These are phyloP conservation scores for Saguinus midas DNA, from an alignment of 2,113 vertebrate species.

Conservation along the genomic window DNA sequence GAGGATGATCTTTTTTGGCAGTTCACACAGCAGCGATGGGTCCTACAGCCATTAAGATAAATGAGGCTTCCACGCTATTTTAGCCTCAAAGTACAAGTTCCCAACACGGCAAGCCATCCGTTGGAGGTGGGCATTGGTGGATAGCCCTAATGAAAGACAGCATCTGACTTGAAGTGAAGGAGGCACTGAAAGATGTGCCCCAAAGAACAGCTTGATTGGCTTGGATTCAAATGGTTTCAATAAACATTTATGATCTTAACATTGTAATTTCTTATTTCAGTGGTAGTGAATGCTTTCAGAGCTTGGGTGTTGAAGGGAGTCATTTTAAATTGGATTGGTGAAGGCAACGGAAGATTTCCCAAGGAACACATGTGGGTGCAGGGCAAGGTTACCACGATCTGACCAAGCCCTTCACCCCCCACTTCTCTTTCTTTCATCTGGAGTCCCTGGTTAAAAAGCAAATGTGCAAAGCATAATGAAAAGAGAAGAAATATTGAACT, in stretches of 20 bases:
- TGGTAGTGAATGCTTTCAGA: constrained; percentile 65
- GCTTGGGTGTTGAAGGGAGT: constrained; percentile 69
- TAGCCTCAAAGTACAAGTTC: not conserved
- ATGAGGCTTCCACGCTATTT: not conserved
- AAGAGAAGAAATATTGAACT: not conserved
- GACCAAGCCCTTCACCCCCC: not conserved
- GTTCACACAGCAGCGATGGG: not conserved
- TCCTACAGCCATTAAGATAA: not conserved
- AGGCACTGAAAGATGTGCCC: not conserved
- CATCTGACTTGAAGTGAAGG: not conserved
- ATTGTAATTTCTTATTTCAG: constrained; percentile 73
- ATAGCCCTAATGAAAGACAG: not conserved
- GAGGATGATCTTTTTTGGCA: not conserved
- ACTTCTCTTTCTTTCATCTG: constrained; percentile 61
- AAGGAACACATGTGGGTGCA: constrained; percentile 48
- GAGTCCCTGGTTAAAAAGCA: constrained; percentile 37
- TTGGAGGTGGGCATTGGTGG: not conserved
- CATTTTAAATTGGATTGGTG: constrained; percentile 70
- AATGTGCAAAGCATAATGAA: constrained; percentile 5
- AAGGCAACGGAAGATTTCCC: constrained; percentile 60
- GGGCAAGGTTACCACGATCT: constrained; percentile 60
- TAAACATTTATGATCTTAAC: constrained; percentile 67
- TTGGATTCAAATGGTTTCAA: constrained; percentile 75
- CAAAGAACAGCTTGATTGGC: constrained; percentile 31
- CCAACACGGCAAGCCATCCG: not conserved